A percentile compares a stretch with the other conserved stretches of the same genome.
phyloP scores from a whole-genome alignment of 2,113 vertebrate species.

The Chaetops frenatus region DNA sequence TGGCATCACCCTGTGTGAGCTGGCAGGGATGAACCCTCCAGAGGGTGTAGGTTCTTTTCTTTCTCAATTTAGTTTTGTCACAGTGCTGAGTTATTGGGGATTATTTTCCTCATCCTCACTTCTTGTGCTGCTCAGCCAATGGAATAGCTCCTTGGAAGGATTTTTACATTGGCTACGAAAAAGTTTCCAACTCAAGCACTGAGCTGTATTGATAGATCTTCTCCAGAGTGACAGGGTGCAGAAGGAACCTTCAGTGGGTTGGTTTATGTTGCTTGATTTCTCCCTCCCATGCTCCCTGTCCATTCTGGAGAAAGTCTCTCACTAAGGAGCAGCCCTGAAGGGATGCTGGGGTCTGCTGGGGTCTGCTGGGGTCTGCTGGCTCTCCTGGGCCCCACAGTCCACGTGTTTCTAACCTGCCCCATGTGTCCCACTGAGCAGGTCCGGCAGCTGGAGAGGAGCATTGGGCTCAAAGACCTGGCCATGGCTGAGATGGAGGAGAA shows the following conservation, averaged over 20 bases:
- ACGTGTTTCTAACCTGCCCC: neutral
- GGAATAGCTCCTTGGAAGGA: neutral
- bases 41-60: neutral
- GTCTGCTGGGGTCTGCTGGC: neutral
- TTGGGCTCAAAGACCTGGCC: slow-evolving; percentile 83
- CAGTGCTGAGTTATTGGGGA: neutral
- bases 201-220: neutral
- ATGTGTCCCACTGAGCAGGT: slow-evolving; percentile 67
- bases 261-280: neutral
- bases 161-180: neutral
- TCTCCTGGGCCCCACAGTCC: neutral
- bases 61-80: neutral
- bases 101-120: neutral
- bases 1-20: accelerated
- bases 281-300: accelerated
- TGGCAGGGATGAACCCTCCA: too few relatives aligned
- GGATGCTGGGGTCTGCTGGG: neutral
- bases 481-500: slow-evolving; percentile 83
- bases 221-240: neutral
- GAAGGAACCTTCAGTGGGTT: neutral
- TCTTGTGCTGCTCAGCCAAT: neutral
- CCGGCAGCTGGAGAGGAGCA: slow-evolving; percentile 83
- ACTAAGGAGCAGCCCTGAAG: accelerated
- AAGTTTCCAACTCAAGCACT: neutral
- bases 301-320: neutral